Evolutionary conservation across 1,140 invertebrate species (phyloP), one percentile per base, ranked within the genome.

Genomic region (Drosophila melanica): DNA sequence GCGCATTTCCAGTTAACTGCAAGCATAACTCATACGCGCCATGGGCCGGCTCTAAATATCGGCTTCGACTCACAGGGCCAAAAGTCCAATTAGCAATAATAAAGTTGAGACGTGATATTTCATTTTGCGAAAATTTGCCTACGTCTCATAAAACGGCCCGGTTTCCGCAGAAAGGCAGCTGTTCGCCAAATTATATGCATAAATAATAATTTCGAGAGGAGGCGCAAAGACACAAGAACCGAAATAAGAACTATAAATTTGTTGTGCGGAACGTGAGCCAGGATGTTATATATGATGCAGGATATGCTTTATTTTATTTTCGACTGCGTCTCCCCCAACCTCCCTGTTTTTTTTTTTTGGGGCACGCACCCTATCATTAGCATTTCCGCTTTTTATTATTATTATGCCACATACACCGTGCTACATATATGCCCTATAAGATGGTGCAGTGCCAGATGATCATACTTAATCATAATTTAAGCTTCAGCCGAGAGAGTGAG

Each of bases 381-480:
- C 77, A 90, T 90, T 90, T 90, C 87, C 87, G 87, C 87, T 90
- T 90, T 90, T 90, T 90, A 90, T 90, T 90, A 90, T 90, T 87
- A 90, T 90, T 87, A 81, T 79, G 60, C 68, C 35, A 67, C 64
- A 72, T 75, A 65, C 70, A 59, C 6, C 2, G 4, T 30, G 39
- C 10, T 14, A 27, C 50, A 65, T 62, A 51, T 69, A 55, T 57
- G 18, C 45, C 39, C 42, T 47, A 10, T 45, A 45, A 45, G 44
- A 45, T 45, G 44, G 18, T 33, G 57, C 59, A 79, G 69, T 58
- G 60, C 65, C 80, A 82, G 84, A 90, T 89, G 85, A 90, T 90
- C 80, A 90, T 90, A 90, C 85, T 90, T 90, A 90, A 90, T 90
- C 85, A 90, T 90, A 90, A 90, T 90, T 90, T 90, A 81, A 90